Evolutionary conservation across 2,888 invertebrate genomes (phyloP).

Genomic region (Agriotes lineatus): DNA sequence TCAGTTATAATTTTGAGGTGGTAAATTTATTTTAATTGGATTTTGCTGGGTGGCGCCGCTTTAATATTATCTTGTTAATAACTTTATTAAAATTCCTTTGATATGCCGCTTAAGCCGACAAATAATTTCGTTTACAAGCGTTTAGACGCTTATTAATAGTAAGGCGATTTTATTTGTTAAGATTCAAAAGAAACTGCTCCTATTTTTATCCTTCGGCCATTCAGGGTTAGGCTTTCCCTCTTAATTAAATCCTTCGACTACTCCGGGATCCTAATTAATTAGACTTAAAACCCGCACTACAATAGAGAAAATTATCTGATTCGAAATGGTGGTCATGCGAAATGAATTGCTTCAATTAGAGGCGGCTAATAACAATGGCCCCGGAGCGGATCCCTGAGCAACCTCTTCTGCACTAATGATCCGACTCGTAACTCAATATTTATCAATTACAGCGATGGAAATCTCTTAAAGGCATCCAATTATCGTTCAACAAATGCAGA

Average conservation of each 20-base stretch:
- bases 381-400: not conserved
- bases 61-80: constrained; percentile 58
- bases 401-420: not conserved
- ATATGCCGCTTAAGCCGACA: constrained; percentile 36
- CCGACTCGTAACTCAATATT: constrained; percentile 10
- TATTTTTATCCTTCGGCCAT: not conserved
- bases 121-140: constrained; percentile 35
- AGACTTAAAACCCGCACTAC: constrained; percentile 1
- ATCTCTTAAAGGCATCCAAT: constrained; percentile 30
- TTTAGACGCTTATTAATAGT: constrained; percentile 33
- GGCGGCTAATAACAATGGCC: not conserved
- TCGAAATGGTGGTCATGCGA: constrained; percentile 1
- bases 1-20: constrained; percentile 53
- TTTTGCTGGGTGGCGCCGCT: constrained; percentile 54
- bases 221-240: not conserved
- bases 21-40: constrained; percentile 58
- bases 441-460: constrained; percentile 21
- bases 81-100: constrained; percentile 55
- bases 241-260: constrained; percentile 5
- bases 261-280: constrained; percentile 2
- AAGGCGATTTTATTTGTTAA: constrained; percentile 10
- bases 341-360: constrained; percentile 6
- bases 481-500: constrained; percentile 32
- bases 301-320: constrained; percentile 4
- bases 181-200: not conserved